A percentile compares a stretch with the other conserved stretches of the same genome.
phyloP scores from a whole-genome alignment of 2,888 invertebrate species.

The Isotomurus palustris region DNA sequence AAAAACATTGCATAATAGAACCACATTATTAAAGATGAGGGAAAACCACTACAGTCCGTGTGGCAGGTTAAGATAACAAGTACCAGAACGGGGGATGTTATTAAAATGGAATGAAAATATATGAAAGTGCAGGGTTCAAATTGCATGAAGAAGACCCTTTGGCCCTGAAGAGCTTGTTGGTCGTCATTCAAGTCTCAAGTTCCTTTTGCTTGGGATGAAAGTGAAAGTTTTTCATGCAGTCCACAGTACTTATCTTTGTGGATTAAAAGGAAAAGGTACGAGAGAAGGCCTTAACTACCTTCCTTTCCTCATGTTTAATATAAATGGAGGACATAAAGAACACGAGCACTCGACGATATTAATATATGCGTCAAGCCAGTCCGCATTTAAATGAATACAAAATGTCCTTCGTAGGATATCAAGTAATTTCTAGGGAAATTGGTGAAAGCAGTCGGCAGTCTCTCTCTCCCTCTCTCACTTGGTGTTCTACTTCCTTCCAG shows the following conservation, averaged over 20 bases:
- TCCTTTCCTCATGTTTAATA: neutral
- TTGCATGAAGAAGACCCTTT: slow-evolving; percentile 1
- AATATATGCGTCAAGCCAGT: neutral
- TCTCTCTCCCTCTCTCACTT: neutral
- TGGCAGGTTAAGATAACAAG: no score
- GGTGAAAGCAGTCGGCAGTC: neutral
- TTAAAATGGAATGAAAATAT: slow-evolving; percentile 12
- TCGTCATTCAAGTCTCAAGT: no score
- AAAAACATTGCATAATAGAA: no score
- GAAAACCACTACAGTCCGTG: no score
- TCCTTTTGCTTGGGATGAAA: no score
- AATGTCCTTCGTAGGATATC: neutral
- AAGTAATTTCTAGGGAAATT: neutral
- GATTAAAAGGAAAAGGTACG: no score
- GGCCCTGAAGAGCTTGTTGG: no score
- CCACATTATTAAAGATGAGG: slow-evolving; percentile 43
- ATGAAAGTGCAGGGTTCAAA: slow-evolving; percentile 1
- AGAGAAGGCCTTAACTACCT: no score
- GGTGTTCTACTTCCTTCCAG: neutral
- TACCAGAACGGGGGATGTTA: neutral
- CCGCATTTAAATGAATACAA: neutral
- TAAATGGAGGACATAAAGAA: slow-evolving; percentile 1
- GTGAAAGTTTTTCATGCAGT: no score
- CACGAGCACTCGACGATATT: neutral
- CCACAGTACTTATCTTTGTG: no score